A percentile compares a stretch with the other conserved stretches of the same genome.
Conservation (phyloP, 2,888 invertebrate species). For the Lasioglossum villosulum region DNA sequence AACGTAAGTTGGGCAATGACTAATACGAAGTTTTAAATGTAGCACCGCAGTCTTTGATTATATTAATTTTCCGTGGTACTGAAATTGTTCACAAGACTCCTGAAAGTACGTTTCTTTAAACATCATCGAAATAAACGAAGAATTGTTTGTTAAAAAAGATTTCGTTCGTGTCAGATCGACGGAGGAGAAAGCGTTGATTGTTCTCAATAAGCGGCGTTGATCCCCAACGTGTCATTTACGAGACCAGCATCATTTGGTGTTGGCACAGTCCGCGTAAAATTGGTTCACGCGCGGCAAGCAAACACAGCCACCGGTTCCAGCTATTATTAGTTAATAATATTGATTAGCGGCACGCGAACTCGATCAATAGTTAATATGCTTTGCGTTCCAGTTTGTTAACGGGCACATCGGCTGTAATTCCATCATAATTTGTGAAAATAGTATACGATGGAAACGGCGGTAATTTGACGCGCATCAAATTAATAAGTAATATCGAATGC, state of each 20-base stretch:
- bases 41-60: background rate
- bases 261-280: slow-evolving; percentile 7
- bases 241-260: background rate
- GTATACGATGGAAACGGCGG: slow-evolving; percentile 19
- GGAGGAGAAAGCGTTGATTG: background rate
- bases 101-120: no score
- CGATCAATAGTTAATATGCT: slow-evolving; percentile 39
- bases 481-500: slow-evolving; percentile 48
- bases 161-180: background rate
- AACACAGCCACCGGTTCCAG: slow-evolving; percentile 8
- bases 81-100: background rate
- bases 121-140: background rate
- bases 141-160: background rate
- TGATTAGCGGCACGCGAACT: slow-evolving; percentile 15
- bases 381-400: slow-evolving; percentile 23
- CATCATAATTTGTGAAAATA: slow-evolving; percentile 52
- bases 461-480: slow-evolving; percentile 53
- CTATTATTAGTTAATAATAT: slow-evolving; percentile 37
- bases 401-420: slow-evolving; percentile 20
- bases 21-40: background rate
- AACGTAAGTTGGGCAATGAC: background rate
- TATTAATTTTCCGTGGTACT: background rate
- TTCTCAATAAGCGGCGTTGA: background rate
- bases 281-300: background rate
- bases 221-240: background rate